Base-by-base conservation (phyloP, 2,113 vertebrate species). In the Trichechus manatus region DNA sequence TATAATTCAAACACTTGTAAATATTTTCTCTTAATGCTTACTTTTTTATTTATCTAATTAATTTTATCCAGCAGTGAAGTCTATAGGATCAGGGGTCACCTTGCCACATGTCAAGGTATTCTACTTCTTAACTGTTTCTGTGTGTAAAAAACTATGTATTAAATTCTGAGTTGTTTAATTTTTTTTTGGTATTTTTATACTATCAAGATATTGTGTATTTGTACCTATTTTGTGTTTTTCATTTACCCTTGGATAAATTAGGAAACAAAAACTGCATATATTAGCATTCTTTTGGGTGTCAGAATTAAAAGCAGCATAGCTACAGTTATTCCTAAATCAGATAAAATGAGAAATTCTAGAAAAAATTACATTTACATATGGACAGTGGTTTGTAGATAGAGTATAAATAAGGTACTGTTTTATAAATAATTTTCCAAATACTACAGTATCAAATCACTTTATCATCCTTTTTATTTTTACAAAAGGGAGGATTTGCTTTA, bases 31-130 rank as follows among this genome's bases (percentile, higher is more conserved):
- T 83, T 64, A 64, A 29, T 70, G 22, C 20, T 78, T 70, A 47
- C 20, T 75, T 82, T 92, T 86, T 77, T 86, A 95, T 93, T 91
- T 95, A 68, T 77, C 36, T 93, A 91, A 78, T 66, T 93, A 82
- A 91, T 96, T 80, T 79, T 47, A 91, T 74, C 42, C 61, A 23
- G 20, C n/a, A 11, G 4, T 87, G 19, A 94, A 91, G 22, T 56
- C 77, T 90, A 5, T 22, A n/a, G 44, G 75, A 88, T 93, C 63
- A 86, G 96, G 96, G 90, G 91, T 97, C 89, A 96, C 93, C 91
- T 92, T 97, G 94, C 20, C 93, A 91, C 92, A 2, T 95, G 94
- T 91, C 89, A 96, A 17, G 64, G 56, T 89, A 94, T 80, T 97
- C 86, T 9, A 72, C 25, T 94, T 95, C 47, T 92, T 94, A 75